These are phyloP conservation scores for Aleiodes leptofemur DNA, from an alignment of 2,888 invertebrate genomes.

Conservation along the genomic window DNA sequence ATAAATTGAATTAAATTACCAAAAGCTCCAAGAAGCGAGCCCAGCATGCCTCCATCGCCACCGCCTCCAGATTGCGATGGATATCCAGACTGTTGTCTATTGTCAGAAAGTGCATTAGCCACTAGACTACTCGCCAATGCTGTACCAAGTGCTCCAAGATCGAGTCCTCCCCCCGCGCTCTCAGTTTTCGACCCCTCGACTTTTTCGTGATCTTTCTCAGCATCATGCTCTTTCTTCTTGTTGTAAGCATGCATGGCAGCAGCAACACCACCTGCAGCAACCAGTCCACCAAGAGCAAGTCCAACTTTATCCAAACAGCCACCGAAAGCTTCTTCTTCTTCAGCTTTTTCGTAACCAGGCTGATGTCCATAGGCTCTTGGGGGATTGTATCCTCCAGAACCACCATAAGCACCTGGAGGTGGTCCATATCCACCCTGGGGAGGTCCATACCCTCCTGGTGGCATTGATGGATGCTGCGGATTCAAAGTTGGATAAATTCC, in stretches of 20 bases:
- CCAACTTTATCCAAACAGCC: slow-evolving; percentile 71
- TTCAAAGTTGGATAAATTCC: slow-evolving; percentile 68
- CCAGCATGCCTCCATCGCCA: slow-evolving; percentile 65
- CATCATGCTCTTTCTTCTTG: slow-evolving; percentile 35
- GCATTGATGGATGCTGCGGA: slow-evolving; percentile 55
- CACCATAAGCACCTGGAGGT: slow-evolving; percentile 57
- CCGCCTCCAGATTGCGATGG: slow-evolving; percentile 61
- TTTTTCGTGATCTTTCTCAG: slow-evolving; percentile 66
- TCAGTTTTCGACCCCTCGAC: slow-evolving; percentile 64
- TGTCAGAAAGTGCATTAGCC: slow-evolving; percentile 65
- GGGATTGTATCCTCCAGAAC: slow-evolving; percentile 57
- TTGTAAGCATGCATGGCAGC: slow-evolving; percentile 70
- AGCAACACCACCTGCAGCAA: slow-evolving; percentile 72
- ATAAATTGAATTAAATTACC: slow-evolving; percentile 57
- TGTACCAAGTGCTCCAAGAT: slow-evolving; percentile 69
- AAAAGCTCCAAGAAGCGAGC: slow-evolving; percentile 70
- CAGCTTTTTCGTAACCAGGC: slow-evolving; percentile 63
- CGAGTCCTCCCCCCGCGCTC: slow-evolving; percentile 64
- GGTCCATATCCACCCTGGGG: slow-evolving; percentile 61
- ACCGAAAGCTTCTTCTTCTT: slow-evolving; percentile 65
- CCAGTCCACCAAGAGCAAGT: slow-evolving; percentile 69
- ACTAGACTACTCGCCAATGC: slow-evolving; percentile 71
- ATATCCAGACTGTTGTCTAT: slow-evolving; percentile 63
- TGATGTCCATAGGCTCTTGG: slow-evolving; percentile 62
- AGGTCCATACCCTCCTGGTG: slow-evolving; percentile 55